phyloP scores from a whole-genome alignment of 2,113 vertebrate species.

The Charina bottae region DNA sequence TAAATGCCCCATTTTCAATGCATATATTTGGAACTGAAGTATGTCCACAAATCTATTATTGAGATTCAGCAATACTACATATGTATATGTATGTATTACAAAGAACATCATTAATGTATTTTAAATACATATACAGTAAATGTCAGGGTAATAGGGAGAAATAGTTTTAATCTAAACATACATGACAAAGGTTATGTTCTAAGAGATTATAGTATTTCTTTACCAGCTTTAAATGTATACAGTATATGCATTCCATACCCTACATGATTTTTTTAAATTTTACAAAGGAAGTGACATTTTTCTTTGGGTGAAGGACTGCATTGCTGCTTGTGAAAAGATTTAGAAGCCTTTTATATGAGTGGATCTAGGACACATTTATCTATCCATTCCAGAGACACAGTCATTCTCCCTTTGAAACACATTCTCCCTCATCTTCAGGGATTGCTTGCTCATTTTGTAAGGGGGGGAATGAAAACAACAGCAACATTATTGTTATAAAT shows the following conservation, averaged over 20 bases:
- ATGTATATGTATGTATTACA: background rate
- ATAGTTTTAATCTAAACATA: background rate
- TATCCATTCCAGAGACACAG: background rate
- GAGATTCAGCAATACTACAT: background rate
- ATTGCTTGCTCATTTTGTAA: background rate
- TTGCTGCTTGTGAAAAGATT: background rate
- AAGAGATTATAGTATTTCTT: background rate
- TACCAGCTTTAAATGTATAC: background rate
- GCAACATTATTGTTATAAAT: background rate
- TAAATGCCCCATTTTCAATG: no score
- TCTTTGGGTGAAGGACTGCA: background rate
- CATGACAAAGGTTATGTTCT: background rate
- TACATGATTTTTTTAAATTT: background rate
- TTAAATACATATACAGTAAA: background rate
- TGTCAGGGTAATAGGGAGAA: background rate
- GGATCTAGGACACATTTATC: background rate
- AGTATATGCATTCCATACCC: background rate
- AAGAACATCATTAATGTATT: background rate
- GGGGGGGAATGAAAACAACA: background rate
- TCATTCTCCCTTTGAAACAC: background rate
- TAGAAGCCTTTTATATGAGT: background rate
- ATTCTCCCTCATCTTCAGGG: background rate
- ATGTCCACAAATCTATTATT: background rate
- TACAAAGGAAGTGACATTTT: background rate
- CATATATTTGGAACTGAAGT: no score